These are phyloP conservation scores for Suncus etruscus DNA, from an alignment of 2,113 vertebrate genomes.

Conservation along the genomic window DNA sequence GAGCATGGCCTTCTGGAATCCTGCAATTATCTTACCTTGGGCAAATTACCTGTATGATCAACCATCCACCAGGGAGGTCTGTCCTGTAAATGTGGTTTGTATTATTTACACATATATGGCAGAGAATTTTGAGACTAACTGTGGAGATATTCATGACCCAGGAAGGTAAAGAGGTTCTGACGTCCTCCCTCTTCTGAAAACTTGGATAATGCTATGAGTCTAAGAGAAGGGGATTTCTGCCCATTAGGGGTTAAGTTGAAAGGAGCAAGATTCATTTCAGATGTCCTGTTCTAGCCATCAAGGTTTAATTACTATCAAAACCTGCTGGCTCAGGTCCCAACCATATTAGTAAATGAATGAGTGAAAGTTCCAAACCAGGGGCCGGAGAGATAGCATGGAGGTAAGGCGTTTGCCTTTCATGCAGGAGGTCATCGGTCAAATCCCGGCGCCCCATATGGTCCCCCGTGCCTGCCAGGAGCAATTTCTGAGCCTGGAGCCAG, in stretches of 20 bases:
- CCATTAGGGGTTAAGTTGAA: constrained; percentile 62
- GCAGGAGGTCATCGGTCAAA: too few relatives aligned
- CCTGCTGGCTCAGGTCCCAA: constrained; percentile 35
- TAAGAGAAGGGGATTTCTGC: constrained; percentile 14
- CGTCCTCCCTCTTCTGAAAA: constrained; percentile 36
- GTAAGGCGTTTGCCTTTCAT: too few relatives aligned
- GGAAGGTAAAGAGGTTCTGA: constrained; percentile 42
- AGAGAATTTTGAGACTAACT: constrained; percentile 51
- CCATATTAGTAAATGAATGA: constrained; percentile 17
- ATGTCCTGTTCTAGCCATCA: constrained; percentile 70
- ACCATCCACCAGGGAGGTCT: constrained; percentile 37
- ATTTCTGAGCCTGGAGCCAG: too few relatives aligned
- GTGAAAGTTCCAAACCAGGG: constrained; percentile 59
- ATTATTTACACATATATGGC: constrained; percentile 62
- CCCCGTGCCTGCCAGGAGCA: too few relatives aligned
- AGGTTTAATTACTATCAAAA: constrained; percentile 71
- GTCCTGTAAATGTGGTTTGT: constrained; percentile 48
- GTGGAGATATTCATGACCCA: constrained; percentile 16
- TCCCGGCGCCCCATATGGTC: too few relatives aligned
- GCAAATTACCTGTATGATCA: constrained; percentile 32
- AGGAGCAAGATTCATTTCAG: constrained; percentile 65
- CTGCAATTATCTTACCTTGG: constrained; percentile 67
- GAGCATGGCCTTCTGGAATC: constrained; percentile 34
- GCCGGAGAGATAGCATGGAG: too few relatives aligned
- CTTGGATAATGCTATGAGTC: neutral